Evolutionary conservation across 2,113 vertebrate genomes (phyloP).

Genomic region (Okapia johnstoni): DNA sequence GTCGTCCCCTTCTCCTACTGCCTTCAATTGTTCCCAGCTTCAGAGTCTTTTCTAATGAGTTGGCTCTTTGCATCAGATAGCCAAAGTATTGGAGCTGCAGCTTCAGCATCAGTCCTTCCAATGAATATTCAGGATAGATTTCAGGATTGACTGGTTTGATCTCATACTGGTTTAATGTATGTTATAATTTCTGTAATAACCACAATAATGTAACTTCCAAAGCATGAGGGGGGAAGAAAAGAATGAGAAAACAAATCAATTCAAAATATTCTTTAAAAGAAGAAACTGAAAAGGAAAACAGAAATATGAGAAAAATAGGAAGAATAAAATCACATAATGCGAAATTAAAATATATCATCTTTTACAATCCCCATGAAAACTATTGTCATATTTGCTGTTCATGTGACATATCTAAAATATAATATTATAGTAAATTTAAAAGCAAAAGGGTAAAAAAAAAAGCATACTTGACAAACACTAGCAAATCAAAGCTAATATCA

Average conservation of each 20-base stretch:
- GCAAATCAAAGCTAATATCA: background rate
- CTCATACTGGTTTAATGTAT: background rate
- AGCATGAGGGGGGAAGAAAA: rapidly evolving
- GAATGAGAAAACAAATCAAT: background rate
- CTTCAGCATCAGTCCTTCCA: background rate
- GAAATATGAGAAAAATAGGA: background rate
- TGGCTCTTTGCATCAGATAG: background rate
- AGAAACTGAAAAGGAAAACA: background rate
- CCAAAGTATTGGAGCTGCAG: background rate
- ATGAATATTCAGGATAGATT: background rate
- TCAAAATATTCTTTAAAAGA: background rate
- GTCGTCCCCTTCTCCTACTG: background rate
- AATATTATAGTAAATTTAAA: background rate
- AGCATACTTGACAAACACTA: background rate
- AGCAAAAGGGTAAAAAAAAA: background rate
- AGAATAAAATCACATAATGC: background rate
- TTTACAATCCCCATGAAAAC: background rate
- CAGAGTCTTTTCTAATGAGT: background rate
- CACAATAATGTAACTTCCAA: background rate
- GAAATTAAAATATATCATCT: background rate
- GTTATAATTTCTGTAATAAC: background rate
- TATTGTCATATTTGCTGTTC: background rate
- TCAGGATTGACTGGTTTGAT: background rate
- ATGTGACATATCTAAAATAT: background rate
- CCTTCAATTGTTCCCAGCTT: background rate